A percentile compares a stretch with the other conserved stretches of the same genome.
These are phyloP conservation scores for Parelbella ahira DNA, from an alignment of 2,888 invertebrate genomes.

Conservation along the genomic window DNA sequence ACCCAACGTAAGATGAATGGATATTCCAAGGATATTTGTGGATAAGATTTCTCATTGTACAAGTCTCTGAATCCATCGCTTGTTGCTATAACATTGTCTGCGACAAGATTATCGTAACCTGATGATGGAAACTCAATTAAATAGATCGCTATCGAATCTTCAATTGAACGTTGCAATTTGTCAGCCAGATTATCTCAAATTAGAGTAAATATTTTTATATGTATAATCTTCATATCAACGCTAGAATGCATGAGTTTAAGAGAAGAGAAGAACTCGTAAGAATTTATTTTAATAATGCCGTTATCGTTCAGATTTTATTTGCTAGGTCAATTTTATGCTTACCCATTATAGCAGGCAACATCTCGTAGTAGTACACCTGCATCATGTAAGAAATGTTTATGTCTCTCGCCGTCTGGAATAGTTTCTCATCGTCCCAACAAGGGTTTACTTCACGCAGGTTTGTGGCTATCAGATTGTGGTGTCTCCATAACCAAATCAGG, in stretches of 20 bases:
- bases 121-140: background rate
- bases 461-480: slow-evolving; percentile 43
- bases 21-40: slow-evolving; percentile 41
- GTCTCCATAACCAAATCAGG: slow-evolving; percentile 42
- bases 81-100: slow-evolving; percentile 35
- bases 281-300: too few relatives aligned
- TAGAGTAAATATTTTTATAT: too few relatives aligned
- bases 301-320: too few relatives aligned
- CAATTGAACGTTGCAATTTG: too few relatives aligned
- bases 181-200: too few relatives aligned
- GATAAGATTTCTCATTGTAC: slow-evolving; percentile 36
- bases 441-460: slow-evolving; percentile 39
- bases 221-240: too few relatives aligned
- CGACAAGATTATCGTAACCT: slow-evolving; percentile 41
- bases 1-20: slow-evolving; percentile 41
- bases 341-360: slow-evolving; percentile 42
- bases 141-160: too few relatives aligned
- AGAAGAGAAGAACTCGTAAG: too few relatives aligned
- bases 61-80: slow-evolving; percentile 37
- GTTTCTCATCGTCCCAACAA: slow-evolving; percentile 45
- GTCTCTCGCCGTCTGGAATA: slow-evolving; percentile 43
- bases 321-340: too few relatives aligned
- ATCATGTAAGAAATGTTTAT: slow-evolving; percentile 41
- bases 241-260: too few relatives aligned
- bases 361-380: slow-evolving; percentile 44